A percentile compares a stretch with the other conserved stretches of the same genome.
Evolutionary conservation across 2,797 vertebrate genomes (phyloP).

Genomic region (Bucorvus abyssinicus): DNA sequence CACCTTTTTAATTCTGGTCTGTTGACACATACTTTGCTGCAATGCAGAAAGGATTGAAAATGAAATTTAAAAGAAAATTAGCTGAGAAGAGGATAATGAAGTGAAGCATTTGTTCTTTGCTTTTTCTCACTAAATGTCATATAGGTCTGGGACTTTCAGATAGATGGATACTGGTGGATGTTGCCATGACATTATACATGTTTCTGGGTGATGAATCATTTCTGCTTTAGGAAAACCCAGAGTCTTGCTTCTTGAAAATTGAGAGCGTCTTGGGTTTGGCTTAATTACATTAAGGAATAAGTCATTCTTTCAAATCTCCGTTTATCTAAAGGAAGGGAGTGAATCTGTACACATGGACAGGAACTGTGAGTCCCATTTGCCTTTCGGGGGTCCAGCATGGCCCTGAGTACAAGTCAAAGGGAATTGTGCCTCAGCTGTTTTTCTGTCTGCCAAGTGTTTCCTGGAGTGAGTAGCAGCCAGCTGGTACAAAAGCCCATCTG

Average conservation of each 20-base stretch:
- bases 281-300: background rate
- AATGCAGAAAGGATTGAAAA: constrained; percentile 60
- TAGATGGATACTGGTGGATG: background rate
- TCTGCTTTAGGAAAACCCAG: background rate
- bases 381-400: fast-evolving
- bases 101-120: background rate
- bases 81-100: constrained; percentile 3
- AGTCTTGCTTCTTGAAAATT: background rate
- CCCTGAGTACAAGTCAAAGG: background rate
- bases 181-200: background rate
- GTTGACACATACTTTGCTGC: constrained; percentile 60
- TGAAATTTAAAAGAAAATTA: constrained; percentile 71
- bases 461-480: background rate
- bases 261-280: background rate
- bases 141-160: background rate
- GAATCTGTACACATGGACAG: background rate
- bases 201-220: background rate
- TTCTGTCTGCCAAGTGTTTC: background rate
- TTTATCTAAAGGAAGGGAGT: background rate
- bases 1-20: constrained; percentile 75
- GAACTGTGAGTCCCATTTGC: background rate
- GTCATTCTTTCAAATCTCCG: background rate
- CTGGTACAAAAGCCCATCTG: background rate
- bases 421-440: background rate
- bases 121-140: background rate